A percentile compares a stretch with the other conserved stretches of the same genome.
These are phyloP conservation scores for Neodon shergylaensis DNA, from an alignment of 2,113 vertebrate genomes.

Conservation along the genomic window DNA sequence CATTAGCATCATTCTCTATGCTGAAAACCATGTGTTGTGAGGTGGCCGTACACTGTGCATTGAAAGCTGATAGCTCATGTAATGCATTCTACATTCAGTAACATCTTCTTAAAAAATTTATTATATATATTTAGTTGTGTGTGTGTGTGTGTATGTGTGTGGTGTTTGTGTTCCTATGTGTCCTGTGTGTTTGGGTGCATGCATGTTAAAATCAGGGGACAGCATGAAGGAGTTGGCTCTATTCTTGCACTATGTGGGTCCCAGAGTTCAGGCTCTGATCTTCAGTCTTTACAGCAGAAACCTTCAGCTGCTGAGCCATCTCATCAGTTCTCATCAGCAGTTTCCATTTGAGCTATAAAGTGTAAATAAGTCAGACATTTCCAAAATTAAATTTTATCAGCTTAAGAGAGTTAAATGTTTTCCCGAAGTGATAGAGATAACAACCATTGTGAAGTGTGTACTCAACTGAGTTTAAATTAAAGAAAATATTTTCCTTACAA, in stretches of 20 bases:
- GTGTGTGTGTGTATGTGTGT: background rate
- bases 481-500: background rate
- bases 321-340: background rate
- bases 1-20: background rate
- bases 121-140: background rate
- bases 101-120: background rate
- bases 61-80: background rate
- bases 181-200: background rate
- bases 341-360: slow-evolving; percentile 8
- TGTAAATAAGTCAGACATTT: background rate
- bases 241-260: background rate
- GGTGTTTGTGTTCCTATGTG: background rate
- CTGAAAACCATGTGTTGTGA: background rate
- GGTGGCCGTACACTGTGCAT: background rate
- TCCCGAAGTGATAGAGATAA: background rate
- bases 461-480: background rate
- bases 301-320: too few species aligned
- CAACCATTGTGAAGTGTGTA: background rate
- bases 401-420: background rate
- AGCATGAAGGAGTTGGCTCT: background rate
- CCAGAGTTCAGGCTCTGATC: background rate
- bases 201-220: background rate
- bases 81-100: background rate
- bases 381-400: slow-evolving; percentile 34
- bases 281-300: background rate